These are phyloP conservation scores for Tromatobia lineatoria DNA, from an alignment of 2,888 invertebrate genomes.

Conservation along the genomic window DNA sequence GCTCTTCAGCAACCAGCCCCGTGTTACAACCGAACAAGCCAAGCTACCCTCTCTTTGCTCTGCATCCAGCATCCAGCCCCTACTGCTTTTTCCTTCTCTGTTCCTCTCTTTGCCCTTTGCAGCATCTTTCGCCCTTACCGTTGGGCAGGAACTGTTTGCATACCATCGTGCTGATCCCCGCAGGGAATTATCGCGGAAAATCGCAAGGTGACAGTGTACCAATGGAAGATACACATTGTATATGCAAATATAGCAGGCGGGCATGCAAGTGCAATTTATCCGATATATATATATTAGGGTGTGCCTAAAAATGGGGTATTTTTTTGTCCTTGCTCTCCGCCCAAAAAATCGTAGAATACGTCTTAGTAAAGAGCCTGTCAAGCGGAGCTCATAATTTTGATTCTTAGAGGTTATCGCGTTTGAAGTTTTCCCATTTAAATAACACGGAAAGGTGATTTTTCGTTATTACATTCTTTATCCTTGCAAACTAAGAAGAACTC, in stretches of 20 bases:
- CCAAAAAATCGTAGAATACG: too few relatives aligned
- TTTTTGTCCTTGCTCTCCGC: too few relatives aligned
- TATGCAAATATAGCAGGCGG: slow-evolving; percentile 28
- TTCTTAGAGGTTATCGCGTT: too few relatives aligned
- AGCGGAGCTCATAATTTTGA: too few relatives aligned
- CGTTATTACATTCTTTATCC: too few relatives aligned
- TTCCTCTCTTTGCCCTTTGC: slow-evolving; percentile 36
- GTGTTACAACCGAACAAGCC: slow-evolving; percentile 66
- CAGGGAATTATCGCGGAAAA: slow-evolving; percentile 73
- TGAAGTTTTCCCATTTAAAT: too few relatives aligned
- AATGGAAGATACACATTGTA: slow-evolving; percentile 56
- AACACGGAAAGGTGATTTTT: too few relatives aligned
- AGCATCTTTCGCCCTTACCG: slow-evolving; percentile 22
- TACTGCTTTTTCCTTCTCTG: slow-evolving; percentile 62
- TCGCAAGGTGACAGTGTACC: slow-evolving; percentile 74
- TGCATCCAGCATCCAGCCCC: slow-evolving; percentile 60
- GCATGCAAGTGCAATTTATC: neutral
- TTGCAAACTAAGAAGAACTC: too few relatives aligned
- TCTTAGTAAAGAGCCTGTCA: too few relatives aligned
- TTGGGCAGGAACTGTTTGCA: slow-evolving; percentile 73
- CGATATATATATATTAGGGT: too few relatives aligned
- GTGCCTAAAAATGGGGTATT: too few relatives aligned
- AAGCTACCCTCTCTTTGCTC: slow-evolving; percentile 64
- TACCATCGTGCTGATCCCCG: slow-evolving; percentile 74
- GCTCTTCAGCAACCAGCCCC: slow-evolving; percentile 40